Evolutionary conservation across 2,888 invertebrate genomes (phyloP), one percentile per base, ranked within the genome.

Genomic region (Catocala nupta): DNA sequence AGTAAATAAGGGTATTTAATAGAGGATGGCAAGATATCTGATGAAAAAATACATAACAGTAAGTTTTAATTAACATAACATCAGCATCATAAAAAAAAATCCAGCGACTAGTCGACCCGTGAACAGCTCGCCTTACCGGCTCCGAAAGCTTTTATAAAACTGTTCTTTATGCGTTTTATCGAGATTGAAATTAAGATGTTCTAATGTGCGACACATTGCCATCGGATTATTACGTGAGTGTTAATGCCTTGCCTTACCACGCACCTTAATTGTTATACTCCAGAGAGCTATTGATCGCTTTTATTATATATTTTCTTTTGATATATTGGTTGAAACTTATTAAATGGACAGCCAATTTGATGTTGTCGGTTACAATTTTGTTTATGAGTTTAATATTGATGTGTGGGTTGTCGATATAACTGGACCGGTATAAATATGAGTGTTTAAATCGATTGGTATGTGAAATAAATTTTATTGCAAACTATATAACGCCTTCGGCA

Each of bases 101-200:
- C 5, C 10, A 47, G 10, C 47, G 47, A 47, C 34, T 33, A 44
- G 67, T 72, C 71, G 68, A 39, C 3, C 9, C 73, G 56, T 82
- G 84, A 77, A 82, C 71, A 73, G 81, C 50, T 7, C 10, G 74
- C 87, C 56, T 87, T 86, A 87, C 54, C 33, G 55, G 59, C 54
- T 70, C 72, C 70, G 73, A 78, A 80, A 81, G 85, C 78, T 82
- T 86, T 86, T 85, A 86, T 88, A 88, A 90, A 88, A 83, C 85
- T 82, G 84, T 88, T 88, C 87, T 90, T 90, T 90, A 90, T 88
- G 88, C 81, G 74, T 89, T 89, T 89, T 88, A 88, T 86, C 85
- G 86, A 85, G 89, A 91, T 90, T 89, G 90, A 90, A 91, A 92
- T 91, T 88, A 91, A 92, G 91, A 90, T 87, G 88, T 91, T 89